phyloP scores from a whole-genome alignment of 2,888 invertebrate species.

The Zygaena filipendulae region DNA sequence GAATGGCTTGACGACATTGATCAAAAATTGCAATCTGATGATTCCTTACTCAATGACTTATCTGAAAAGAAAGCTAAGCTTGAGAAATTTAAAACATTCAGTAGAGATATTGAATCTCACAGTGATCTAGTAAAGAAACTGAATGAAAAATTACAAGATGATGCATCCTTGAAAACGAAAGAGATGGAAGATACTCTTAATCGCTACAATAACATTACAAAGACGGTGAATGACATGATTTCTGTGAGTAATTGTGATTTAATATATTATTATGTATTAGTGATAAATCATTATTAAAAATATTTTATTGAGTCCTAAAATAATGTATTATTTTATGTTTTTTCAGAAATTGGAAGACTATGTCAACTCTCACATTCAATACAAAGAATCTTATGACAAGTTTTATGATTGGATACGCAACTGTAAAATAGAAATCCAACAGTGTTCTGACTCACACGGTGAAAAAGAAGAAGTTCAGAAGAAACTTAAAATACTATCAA shows the following conservation, averaged over 20 bases:
- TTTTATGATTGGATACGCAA: conserved; percentile 88
- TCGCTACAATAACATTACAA: conserved; percentile 77
- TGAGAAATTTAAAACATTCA: conserved; percentile 87
- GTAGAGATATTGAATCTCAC: conserved; percentile 84
- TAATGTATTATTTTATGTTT: conserved; percentile 1
- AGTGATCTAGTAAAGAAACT: conserved; percentile 82
- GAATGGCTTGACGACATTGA: conserved; percentile 93
- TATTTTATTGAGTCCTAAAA: not conserved
- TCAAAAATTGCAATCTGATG: conserved; percentile 80
- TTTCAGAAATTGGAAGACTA: conserved; percentile 79
- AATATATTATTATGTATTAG: not conserved
- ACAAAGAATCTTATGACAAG: conserved; percentile 83
- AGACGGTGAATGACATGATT: conserved; percentile 73
- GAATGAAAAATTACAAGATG: conserved; percentile 77
- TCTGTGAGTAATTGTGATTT: conserved; percentile 45
- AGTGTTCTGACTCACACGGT: conserved; percentile 88
- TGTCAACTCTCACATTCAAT: conserved; percentile 88
- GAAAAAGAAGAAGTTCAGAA: conserved; percentile 82
- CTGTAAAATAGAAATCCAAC: conserved; percentile 83
- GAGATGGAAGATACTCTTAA: conserved; percentile 77
- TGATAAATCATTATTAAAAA: too few relatives aligned
- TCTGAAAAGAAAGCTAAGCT: conserved; percentile 91
- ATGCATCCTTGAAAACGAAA: conserved; percentile 72
- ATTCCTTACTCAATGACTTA: conserved; percentile 81
- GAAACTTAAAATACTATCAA: conserved; percentile 79